A percentile compares a stretch with the other conserved stretches of the same genome.
These are phyloP conservation scores for Capitulum mitella DNA, from an alignment of 2,888 invertebrate genomes.

Conservation along the genomic window DNA sequence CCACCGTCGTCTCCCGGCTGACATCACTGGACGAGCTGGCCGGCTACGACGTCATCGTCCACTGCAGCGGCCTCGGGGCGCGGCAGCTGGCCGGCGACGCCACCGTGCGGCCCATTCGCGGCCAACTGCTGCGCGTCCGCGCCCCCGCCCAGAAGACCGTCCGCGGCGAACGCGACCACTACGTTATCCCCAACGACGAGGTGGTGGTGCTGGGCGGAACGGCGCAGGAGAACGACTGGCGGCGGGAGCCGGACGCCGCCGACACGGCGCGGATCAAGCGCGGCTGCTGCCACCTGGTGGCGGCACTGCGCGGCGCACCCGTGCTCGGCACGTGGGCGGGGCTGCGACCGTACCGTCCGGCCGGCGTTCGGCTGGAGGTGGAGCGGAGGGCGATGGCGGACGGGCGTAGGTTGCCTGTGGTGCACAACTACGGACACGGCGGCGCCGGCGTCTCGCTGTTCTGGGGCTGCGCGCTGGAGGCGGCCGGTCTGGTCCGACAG, in stretches of 20 bases:
- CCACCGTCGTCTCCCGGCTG: constrained; percentile 48
- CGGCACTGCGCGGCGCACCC: constrained; percentile 51
- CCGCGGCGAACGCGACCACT: constrained; percentile 25
- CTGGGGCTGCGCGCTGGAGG: constrained; percentile 71
- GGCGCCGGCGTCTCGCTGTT: constrained; percentile 81
- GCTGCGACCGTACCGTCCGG: constrained; percentile 66
- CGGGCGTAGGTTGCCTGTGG: constrained; percentile 45
- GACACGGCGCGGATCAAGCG: constrained; percentile 69
- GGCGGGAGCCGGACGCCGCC: constrained; percentile 56
- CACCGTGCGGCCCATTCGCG: constrained; percentile 58
- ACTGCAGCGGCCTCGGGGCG: constrained; percentile 69
- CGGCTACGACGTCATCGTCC: constrained; percentile 63
- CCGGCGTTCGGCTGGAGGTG: constrained; percentile 44
- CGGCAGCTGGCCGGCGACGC: constrained; percentile 56
- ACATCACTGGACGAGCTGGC: constrained; percentile 49
- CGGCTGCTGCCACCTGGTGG: constrained; percentile 65
- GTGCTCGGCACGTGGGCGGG: constrained; percentile 67
- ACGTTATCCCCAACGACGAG: constrained; percentile 47
- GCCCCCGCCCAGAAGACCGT: constrained; percentile 31
- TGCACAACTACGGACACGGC: constrained; percentile 93
- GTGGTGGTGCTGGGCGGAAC: constrained; percentile 75
- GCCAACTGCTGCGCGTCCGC: constrained; percentile 60
- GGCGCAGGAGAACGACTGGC: constrained; percentile 71
- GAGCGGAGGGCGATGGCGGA: constrained; percentile 39
- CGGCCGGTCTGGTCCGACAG: constrained; percentile 42